Evolutionary conservation across 1,140 invertebrate genomes (phyloP).

Genomic region (Drosophila ercepeae): DNA sequence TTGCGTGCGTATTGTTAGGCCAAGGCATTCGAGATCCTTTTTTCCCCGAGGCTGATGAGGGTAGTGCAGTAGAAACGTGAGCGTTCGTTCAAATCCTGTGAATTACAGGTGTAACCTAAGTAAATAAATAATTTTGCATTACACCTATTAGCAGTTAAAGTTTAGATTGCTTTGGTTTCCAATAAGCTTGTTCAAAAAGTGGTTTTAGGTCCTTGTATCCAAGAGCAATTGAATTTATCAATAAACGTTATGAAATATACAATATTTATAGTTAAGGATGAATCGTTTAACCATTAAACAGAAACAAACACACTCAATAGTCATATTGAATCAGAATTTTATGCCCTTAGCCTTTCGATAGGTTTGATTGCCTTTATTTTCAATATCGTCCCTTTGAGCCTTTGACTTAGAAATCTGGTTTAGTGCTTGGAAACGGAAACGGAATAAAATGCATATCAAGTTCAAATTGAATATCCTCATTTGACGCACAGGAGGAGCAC

Average conservation of each 20-base stretch:
- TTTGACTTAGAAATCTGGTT: slow-evolving; percentile 1
- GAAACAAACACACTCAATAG: background rate
- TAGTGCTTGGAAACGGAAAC: slow-evolving; percentile 1
- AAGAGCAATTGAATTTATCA: background rate
- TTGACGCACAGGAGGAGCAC: slow-evolving; percentile 46
- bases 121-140: slow-evolving; percentile 39
- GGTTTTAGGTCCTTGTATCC: background rate
- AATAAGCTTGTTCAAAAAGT: background rate
- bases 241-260: no score
- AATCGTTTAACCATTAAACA: background rate
- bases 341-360: background rate
- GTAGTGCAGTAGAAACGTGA: slow-evolving; percentile 40
- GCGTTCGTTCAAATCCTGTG: slow-evolving; percentile 5
- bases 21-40: slow-evolving; percentile 28
- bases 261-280: background rate
- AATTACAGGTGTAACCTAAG: slow-evolving; percentile 28
- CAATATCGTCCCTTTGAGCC: slow-evolving; percentile 47
- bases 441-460: slow-evolving; percentile 63
- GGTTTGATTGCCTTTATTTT: slow-evolving; percentile 44
- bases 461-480: slow-evolving; percentile 71
- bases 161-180: background rate
- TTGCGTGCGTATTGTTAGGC: slow-evolving; percentile 77
- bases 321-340: background rate
- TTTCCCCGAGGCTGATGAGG: background rate
- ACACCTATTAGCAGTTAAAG: slow-evolving; percentile 3